Evolutionary conservation across 2,888 invertebrate species (phyloP), one percentile per base, ranked within the genome.

Genomic region (Brenthis ino): DNA sequence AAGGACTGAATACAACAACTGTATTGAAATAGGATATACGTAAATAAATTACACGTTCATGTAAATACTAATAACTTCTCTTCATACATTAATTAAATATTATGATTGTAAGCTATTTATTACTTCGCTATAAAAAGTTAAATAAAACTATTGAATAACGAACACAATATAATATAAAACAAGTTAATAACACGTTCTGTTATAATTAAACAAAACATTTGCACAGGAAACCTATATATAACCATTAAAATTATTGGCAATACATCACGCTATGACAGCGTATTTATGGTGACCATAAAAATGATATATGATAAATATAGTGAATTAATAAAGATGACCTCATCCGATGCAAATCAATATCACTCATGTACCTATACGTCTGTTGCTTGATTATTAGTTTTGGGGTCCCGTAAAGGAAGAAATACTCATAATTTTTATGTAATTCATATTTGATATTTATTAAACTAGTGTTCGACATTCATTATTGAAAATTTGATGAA

Each of bases 211-310:
- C 16, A 11, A 8, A 54, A 68, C 64, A 66, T 67, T 64, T 63
- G 67, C 57, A 64, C 58, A 67, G 64, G 63, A 61, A 64, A 57
- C 51, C 56, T 56, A 68, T 68, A 70, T 64, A 68, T 60, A 64
- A 60, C 50, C 56, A 63, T 69, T 63, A 64, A 72, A 72, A 73
- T 71, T 69, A 72, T 70, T 56, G 64, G 68, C 77, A 72, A 77
- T 77, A 74, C 72, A 77, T 76, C 77, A 77, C 65, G 56, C 69
- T 56, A 61, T 67, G 70, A 65, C 70, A 67, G 57, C 51, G 71
- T 70, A 76, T 75, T 75, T 75, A 73, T 75, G 72, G 72, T 72
- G 65, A 70, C 72, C 73, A 77, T 76, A 76, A 76, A 76, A 74
- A 76, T 76, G 76, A 75, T 73, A 72, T 69, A 67, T 71, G 69